Percentiles rank a stretch among this genome's conserved stretches.
phyloP scores from a whole-genome alignment of 2,113 vertebrate species.

The Isurus oxyrinchus region DNA sequence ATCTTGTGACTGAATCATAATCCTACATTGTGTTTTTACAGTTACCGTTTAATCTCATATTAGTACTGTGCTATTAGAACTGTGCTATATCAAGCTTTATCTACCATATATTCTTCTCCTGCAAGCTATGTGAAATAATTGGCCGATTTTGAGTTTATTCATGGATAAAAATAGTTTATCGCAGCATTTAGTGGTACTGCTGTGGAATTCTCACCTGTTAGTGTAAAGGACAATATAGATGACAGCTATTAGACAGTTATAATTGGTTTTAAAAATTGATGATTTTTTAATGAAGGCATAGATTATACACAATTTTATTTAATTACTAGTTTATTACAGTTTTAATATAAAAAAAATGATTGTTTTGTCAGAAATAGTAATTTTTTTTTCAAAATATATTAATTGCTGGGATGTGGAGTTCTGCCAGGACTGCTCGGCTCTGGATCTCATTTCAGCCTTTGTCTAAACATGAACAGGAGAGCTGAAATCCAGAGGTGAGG shows the following conservation, averaged over 20 bases:
- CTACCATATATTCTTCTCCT: not conserved
- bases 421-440: not conserved
- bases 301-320: not conserved
- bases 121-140: not conserved
- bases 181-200: not conserved
- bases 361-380: not conserved
- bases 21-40: not conserved
- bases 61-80: not conserved
- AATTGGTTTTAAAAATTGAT: not conserved
- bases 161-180: constrained; percentile 11
- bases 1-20: not conserved
- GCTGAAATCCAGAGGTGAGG: not conserved
- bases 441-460: not conserved
- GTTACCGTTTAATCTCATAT: not conserved
- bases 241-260: not conserved
- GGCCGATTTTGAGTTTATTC: not conserved
- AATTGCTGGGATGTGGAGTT: not conserved
- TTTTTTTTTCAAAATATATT: not conserved
- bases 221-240: not conserved
- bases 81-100: not conserved
- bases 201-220: not conserved
- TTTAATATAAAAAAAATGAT: not conserved
- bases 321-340: not conserved
- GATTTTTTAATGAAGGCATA: not conserved
- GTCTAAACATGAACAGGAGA: not conserved